Base-by-base conservation (phyloP, 2,888 invertebrate genomes). In the Dorcus parallelipipedus region DNA sequence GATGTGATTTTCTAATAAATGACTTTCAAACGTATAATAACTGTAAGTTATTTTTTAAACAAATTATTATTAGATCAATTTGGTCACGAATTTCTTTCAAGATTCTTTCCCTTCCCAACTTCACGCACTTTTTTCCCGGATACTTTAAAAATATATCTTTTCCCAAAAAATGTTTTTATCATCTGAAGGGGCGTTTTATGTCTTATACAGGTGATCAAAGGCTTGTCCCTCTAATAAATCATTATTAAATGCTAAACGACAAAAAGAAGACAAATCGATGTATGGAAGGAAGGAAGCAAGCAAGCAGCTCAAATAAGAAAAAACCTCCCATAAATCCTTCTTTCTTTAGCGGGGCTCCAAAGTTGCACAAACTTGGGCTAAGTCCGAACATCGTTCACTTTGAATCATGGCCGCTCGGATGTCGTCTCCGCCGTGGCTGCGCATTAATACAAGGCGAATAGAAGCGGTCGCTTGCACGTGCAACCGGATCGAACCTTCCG, bases 261-360 rank as follows among this genome's bases (percentile, higher is more conserved):
- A 76, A 76, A 76, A 76, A 76, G 75, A 76, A 77, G 77, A 76
- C 75, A 76, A 77, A 77, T 77, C 76, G 76, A 75, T 73, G 73
- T 71, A 72, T 72, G 69, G 69, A 68, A 69, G 73, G 74, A 73
- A 75, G 74, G 74, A 75, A 73, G 75, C 71, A 75, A 73, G 75
- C 71, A 58, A 63, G 62, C 65, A 65, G 64, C 64, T 65, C 62
- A 66, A 66, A 68, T 63, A 67, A 65, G 67, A 73, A 73, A 75
- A 75, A 74, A 71, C 69, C 68, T 66, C 64, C 68, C 73, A 76
- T 77, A 77, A 78, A 77, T 77, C 75, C 72, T 76, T 73, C 75
- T 76, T 76, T 74, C 72, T 74, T 73, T 74, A 73, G 71, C 51
- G 67, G 68, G 71, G 58, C 53, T 71, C 72, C 71, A 68, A 76